Base-by-base conservation (phyloP, 2,113 vertebrate species). In the Sceloporus tristichus region DNA sequence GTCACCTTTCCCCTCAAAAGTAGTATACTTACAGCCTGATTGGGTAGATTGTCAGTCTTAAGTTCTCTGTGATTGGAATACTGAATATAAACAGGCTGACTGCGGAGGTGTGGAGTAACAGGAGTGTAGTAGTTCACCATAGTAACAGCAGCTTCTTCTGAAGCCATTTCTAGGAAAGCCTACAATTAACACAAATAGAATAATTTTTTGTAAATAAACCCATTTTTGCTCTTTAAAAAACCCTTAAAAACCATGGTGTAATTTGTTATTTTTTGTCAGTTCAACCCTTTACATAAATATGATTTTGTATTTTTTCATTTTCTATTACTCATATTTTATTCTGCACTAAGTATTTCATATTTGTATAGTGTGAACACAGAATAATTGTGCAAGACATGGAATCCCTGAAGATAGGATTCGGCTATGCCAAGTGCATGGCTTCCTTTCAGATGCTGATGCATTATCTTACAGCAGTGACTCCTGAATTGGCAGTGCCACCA, bases 111-210 rank as follows among this genome's bases (percentile, higher is more conserved):
- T 93, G 97, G 97, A 75, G 91, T 85, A 92, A 91, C 21, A 82
- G 94, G 59, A 93, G 92, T 95, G 90, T 97, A 98, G 94, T 97
- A 97, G 93, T 96, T 97, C 89, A 98, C 89, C 97, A 98, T 95
- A 89, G 93, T 95, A 95, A 95, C 84, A 85, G 98, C 98, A 95
- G 96, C 95, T 96, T 98, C 98, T 94, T 97, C 90, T 76, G 98
- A 97, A 96, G 96, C 97, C 98, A 98, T 98, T 97, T 98, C 98
- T 95, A 98, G 96, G 93, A 98, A 96, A 88, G 98, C 98, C 98
- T 98, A 91, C 40, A 96, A 95, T 48, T 82, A 94, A 96, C n/a
- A 94, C 65, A 93, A 82, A 91, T 9, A 89, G 0, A 89, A 11
- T 4, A 70, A 71, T 88, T 5, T 0, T 83, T 74, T 90, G 53